Percentiles rank a stretch among this genome's conserved stretches.
These are phyloP conservation scores for Incurvaria masculella DNA, from an alignment of 2,888 invertebrate species.

Conservation along the genomic window DNA sequence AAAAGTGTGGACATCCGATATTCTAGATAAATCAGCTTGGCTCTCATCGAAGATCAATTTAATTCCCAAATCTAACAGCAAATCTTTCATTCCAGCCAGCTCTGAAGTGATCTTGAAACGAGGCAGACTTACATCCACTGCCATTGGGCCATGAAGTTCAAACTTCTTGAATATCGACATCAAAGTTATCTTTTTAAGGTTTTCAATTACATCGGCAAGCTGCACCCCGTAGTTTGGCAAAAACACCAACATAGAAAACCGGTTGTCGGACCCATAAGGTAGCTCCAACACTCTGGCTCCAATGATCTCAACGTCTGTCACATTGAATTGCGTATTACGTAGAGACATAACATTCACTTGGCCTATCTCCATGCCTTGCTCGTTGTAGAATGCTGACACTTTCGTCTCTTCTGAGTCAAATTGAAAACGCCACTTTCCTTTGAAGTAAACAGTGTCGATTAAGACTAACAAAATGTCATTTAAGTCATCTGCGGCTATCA, in stretches of 20 bases:
- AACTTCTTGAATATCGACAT: conserved; percentile 43
- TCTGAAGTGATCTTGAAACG: conserved; percentile 56
- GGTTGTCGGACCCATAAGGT: conserved; percentile 34
- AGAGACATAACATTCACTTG: conserved; percentile 41
- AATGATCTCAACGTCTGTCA: too few relatives aligned
- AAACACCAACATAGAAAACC: conserved; percentile 62
- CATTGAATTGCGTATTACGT: too few relatives aligned
- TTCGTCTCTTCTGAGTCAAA: conserved; percentile 30
- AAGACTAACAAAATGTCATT: conserved; percentile 25
- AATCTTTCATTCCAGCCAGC: conserved; percentile 40
- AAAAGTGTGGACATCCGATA: conserved; percentile 26
- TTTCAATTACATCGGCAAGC: conserved; percentile 40
- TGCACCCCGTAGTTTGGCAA: conserved; percentile 49
- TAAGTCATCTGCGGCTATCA: conserved; percentile 30
- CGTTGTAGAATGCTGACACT: conserved; percentile 26
- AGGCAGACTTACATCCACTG: conserved; percentile 56
- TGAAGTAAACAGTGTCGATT: conserved; percentile 39
- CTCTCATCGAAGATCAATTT: conserved; percentile 28
- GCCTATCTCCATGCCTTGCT: conserved; percentile 24
- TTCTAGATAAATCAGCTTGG: conserved; percentile 26
- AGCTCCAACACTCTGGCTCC: conserved; percentile 32
- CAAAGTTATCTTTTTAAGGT: conserved; percentile 42
- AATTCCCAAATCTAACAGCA: conserved; percentile 39
- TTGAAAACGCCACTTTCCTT: conserved; percentile 31
- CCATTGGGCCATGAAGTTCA: conserved; percentile 27